Base-by-base conservation (phyloP, 2,888 invertebrate genomes). In the Acanthosepion esculentum region DNA sequence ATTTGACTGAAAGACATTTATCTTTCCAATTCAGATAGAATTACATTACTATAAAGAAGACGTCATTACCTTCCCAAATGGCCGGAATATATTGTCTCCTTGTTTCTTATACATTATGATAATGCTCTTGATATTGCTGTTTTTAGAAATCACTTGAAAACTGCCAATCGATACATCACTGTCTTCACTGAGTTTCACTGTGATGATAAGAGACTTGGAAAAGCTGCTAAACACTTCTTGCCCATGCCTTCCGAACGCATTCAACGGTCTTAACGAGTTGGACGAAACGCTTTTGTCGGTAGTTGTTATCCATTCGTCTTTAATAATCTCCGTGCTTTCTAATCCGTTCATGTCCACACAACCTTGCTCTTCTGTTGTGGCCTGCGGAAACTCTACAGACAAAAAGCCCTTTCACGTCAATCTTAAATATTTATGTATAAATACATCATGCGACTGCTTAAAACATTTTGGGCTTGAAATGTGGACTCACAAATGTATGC, bases 251-350 rank as follows among this genome's bases (percentile, higher is more conserved):
- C 93, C 93, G 6, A n/a, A n/a, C 26, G 48, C 93, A 48, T 8
- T 29, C 29, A 93, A n/a, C 15, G 93, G 93, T 20, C 93, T 50
- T 93, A 93, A 29, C 15, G 29, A 33, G 48, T 93, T 53, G 20
- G 48, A 15, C 53, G 93, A n/a, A 0, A 93, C 48, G 12, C 50
- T 50, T 6, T 93, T 53, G 50, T 93, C 93, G 0, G 93, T 93
- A 0, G 93, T 93, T 93, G 48, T 48, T 93, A 93, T 93, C 93
- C 93, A 93, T 12, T 93, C 93, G 15, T 93, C 93, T 93, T 93
- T 93, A 18, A 93, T 93, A 7, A 53, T 53, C 29, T n/a, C 8
- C 29, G 93, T 48, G 5, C 93, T 93, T 93, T 48, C 48, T 48
- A 93, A 48, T 4, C 93, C 93, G 48, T 93, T 93, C 15, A 8